phyloP scores from a whole-genome alignment of 2,888 invertebrate species.

The Notodonta dromedarius region DNA sequence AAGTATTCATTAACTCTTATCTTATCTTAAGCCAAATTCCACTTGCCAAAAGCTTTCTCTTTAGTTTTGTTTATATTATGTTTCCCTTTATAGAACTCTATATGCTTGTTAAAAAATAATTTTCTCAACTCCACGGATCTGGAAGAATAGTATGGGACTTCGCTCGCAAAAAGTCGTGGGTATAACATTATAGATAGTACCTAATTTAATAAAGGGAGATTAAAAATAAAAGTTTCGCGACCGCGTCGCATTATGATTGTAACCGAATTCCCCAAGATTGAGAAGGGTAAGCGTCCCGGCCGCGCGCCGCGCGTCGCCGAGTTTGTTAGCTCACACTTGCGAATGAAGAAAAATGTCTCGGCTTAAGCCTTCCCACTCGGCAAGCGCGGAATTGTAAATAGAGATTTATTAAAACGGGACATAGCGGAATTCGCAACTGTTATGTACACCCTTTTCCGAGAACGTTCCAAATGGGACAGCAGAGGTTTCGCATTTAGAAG shows the following conservation, averaged over 20 bases:
- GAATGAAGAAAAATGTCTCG: slow-evolving; percentile 83
- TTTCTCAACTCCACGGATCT: too few relatives aligned
- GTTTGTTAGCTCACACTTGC: slow-evolving; percentile 77
- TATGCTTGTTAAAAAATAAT: too few relatives aligned
- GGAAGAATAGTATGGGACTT: too few relatives aligned
- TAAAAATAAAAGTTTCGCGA: slow-evolving; percentile 48
- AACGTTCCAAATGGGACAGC: slow-evolving; percentile 49
- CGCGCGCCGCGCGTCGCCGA: slow-evolving; percentile 47
- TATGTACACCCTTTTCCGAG: slow-evolving; percentile 58
- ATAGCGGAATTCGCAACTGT: slow-evolving; percentile 62
- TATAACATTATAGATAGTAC: slow-evolving; percentile 21
- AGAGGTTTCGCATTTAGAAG: slow-evolving; percentile 50
- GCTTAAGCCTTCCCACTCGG: slow-evolving; percentile 79
- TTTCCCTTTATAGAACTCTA: too few relatives aligned
- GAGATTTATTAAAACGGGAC: slow-evolving; percentile 82
- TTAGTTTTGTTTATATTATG: too few relatives aligned
- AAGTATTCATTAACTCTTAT: too few relatives aligned
- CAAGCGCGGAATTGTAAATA: slow-evolving; percentile 77
- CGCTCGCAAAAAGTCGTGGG: too few relatives aligned
- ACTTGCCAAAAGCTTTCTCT: too few relatives aligned
- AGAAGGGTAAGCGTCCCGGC: slow-evolving; percentile 66
- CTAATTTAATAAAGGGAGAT: slow-evolving; percentile 45
- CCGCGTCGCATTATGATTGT: slow-evolving; percentile 54
- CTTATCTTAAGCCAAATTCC: too few relatives aligned
- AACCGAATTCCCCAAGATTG: slow-evolving; percentile 65